These are phyloP conservation scores for Drosophila pandora DNA, from an alignment of 1,140 invertebrate species.

Conservation along the genomic window DNA sequence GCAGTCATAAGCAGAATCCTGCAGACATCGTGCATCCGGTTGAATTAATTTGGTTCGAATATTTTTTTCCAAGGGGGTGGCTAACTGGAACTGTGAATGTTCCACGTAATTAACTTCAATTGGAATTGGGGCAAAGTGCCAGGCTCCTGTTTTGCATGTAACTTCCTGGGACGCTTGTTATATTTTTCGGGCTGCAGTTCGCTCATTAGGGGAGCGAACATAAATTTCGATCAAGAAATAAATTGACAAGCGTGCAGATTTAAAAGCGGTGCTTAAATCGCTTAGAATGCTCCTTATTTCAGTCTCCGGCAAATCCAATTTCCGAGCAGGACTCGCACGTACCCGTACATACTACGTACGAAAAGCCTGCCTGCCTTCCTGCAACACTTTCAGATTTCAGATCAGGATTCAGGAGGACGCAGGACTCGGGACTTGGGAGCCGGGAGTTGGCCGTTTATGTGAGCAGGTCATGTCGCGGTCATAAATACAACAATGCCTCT, in stretches of 20 bases:
- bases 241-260: slow-evolving; percentile 74
- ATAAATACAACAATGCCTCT: slow-evolving; percentile 79
- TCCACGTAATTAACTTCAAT: slow-evolving; percentile 76
- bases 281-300: slow-evolving; percentile 2
- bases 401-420: slow-evolving; percentile 7
- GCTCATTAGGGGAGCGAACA: slow-evolving; percentile 64
- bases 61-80: slow-evolving; percentile 20
- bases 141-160: slow-evolving; percentile 43
- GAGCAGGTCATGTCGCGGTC: slow-evolving; percentile 82
- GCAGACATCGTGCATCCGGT: slow-evolving; percentile 74
- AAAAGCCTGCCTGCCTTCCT: background rate
- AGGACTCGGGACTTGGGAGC: slow-evolving; percentile 14
- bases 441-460: slow-evolving; percentile 54
- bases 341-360: slow-evolving; percentile 23
- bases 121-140: slow-evolving; percentile 65
- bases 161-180: slow-evolving; percentile 10
- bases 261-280: slow-evolving; percentile 52
- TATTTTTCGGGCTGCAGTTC: slow-evolving; percentile 4
- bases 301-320: slow-evolving; percentile 71
- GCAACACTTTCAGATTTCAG: slow-evolving; percentile 65
- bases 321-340: slow-evolving; percentile 65
- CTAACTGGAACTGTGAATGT: slow-evolving; percentile 41
- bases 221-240: slow-evolving; percentile 73
- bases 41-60: slow-evolving; percentile 64
- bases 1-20: slow-evolving; percentile 71